Conservation (phyloP, 2,888 invertebrate genomes). For the Tenthredo distinguenda region DNA sequence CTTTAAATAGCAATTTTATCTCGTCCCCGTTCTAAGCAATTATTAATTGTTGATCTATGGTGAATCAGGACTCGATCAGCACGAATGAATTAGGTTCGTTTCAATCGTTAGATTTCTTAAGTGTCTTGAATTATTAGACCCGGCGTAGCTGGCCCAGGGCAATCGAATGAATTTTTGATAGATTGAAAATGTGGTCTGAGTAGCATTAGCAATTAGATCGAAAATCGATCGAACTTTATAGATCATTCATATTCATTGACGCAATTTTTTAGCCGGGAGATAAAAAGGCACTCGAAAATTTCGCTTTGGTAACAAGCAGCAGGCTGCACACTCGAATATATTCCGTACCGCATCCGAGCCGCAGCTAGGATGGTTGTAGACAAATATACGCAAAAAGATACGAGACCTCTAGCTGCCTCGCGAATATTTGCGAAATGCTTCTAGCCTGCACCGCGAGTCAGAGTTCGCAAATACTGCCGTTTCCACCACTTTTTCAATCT, state of each 20-base stretch:
- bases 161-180: background rate
- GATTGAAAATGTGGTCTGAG: background rate
- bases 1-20: background rate
- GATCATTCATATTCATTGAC: background rate
- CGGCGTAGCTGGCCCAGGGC: background rate
- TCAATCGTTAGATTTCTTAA: background rate
- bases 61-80: background rate
- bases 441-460: background rate
- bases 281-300: background rate
- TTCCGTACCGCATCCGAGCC: background rate
- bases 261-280: background rate
- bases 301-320: background rate
- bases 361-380: background rate
- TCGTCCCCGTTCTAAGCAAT: background rate
- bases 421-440: conserved; percentile 29
- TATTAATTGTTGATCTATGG: background rate
- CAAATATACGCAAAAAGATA: conserved; percentile 2
- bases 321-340: background rate
- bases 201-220: background rate
- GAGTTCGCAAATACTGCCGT: background rate
- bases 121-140: background rate
- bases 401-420: background rate
- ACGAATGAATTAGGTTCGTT: background rate
- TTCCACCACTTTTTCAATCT: background rate
- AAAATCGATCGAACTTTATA: background rate